Base-by-base conservation (phyloP, 2,113 vertebrate species). In the Myotis davidii region DNA sequence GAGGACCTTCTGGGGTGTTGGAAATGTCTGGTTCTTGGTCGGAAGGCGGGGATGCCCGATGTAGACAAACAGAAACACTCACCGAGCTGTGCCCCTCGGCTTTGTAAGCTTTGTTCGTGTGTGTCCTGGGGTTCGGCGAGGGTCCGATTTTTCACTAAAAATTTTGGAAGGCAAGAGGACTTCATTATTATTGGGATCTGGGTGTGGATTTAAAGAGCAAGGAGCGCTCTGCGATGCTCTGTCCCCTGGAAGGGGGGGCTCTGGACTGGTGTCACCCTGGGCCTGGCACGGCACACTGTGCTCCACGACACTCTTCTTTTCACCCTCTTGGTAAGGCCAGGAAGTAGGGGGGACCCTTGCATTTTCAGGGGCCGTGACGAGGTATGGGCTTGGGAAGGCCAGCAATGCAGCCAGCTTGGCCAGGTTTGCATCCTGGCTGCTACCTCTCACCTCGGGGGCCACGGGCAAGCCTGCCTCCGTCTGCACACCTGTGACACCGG, bases 281-380 rank as follows among this genome's bases (percentile, higher is more conserved):
- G 45, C 54, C 65, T 23, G 45, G 29, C 74, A 21, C 3, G 2
- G 37, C 11, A 25, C 50, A 18, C 8, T 10, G 64, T 8, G 27
- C 3, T 20, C 52, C n/a, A 0, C 0, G 52, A 1, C 34, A 6
- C 18, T 17, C 45, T 54, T 5, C 4, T 27, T 21, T 27, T 7
- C 45, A 73, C 10, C 21, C 29, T 29, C 42, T n/a, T 9, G 16
- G 64, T 0, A 13, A 65, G 61, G n/a, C 27, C 27, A 3, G 6
- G 52, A 39, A 50, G 20, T 4, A 16, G 81, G 32, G 52, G 21
- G 18, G 1, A 48, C 13, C 50, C 48, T 27, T 27, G 34, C n/a
- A 64, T 61, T 21, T 9, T 21, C n/a, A 4, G 87, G 7, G 79
- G 29, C 16, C 4, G 17, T 20, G 18, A 21, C 21, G 2, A 16